These are phyloP conservation scores for Apotomis capreana DNA, from an alignment of 2,888 invertebrate genomes.

Conservation along the genomic window DNA sequence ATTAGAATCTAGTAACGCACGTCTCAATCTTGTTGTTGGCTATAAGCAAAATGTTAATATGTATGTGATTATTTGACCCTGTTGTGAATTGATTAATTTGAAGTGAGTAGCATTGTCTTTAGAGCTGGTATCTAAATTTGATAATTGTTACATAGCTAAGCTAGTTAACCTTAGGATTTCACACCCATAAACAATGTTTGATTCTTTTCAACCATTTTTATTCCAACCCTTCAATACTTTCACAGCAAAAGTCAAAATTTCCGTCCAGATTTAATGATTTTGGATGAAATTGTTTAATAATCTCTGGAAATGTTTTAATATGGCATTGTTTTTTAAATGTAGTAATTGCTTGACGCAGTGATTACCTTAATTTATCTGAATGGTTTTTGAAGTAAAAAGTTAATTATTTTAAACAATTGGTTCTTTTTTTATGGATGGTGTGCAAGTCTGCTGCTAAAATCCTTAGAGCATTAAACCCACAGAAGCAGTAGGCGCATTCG, in stretches of 20 bases:
- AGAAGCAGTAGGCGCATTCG: too few species aligned
- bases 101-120: slow-evolving; percentile 10
- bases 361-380: slow-evolving; percentile 18
- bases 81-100: background rate
- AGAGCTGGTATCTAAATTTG: slow-evolving; percentile 15
- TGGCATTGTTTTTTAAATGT: background rate
- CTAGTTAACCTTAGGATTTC: slow-evolving; percentile 19
- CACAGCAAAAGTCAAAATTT: too few species aligned
- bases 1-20: slow-evolving; percentile 17
- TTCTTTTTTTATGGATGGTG: slow-evolving; percentile 2
- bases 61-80: background rate
- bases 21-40: background rate
- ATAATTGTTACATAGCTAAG: slow-evolving; percentile 4
- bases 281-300: background rate
- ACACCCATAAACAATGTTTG: background rate
- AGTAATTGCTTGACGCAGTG: background rate
- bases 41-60: slow-evolving; percentile 8
- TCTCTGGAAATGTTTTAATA: background rate
- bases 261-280: background rate
- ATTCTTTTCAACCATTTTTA: background rate
- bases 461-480: too few species aligned
- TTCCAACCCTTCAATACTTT: background rate
- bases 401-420: slow-evolving; percentile 20
- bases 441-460: too few species aligned
- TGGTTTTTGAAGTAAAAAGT: slow-evolving; percentile 31